Base-by-base conservation (phyloP, 2,888 invertebrate species). In the Caenorhabditis sp. region DNA sequence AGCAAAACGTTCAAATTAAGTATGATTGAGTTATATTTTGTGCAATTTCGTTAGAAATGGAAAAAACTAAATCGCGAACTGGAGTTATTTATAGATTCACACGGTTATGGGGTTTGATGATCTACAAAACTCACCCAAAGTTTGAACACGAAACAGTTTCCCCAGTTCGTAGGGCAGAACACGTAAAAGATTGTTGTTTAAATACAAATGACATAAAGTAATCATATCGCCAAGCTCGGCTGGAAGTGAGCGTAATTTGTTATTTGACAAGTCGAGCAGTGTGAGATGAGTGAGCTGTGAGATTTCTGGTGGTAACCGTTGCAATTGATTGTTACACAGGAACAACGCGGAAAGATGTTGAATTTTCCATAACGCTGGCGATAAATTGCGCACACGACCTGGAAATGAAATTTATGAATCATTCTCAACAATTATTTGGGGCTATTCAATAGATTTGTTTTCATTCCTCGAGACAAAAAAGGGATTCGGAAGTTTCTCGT, bases 221-320 rank as follows among this genome's bases (percentile, higher is more conserved):
- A 95, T 93, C 88, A 99, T 92, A 89, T 99, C 97, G 71, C 99
- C 97, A 63, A 99, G 91, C 90, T 99, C 97, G 64, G 94, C 93
- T 78, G 99, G 97, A 89, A 99, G 91, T 88, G 93, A 93, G 79
- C 95, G 92, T 85, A 99, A 91, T 90, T 96, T 95, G 90, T 99
- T 97, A 89, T 93, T 93, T 81, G 96, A 95, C 85, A 96, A 91
- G 90, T 99, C 97, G 83, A 99, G 91, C 78, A 93, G 92, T 85
- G 93, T 92, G 80, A 99, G 91, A 90, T 94, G 93, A 76, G 91
- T 91, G 84, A 99, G 66, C 77, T 82, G 92, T 84, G 92, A 92
- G 87, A 99, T 95, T 89, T 97, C 95, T 31, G 94, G 91, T 70
- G 97, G 95, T 88, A 99, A 91, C 88, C 94, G 65, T 23, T 93